Conservation (phyloP, 64 coral and sea anemone species). For the Stylophora pistillata region DNA sequence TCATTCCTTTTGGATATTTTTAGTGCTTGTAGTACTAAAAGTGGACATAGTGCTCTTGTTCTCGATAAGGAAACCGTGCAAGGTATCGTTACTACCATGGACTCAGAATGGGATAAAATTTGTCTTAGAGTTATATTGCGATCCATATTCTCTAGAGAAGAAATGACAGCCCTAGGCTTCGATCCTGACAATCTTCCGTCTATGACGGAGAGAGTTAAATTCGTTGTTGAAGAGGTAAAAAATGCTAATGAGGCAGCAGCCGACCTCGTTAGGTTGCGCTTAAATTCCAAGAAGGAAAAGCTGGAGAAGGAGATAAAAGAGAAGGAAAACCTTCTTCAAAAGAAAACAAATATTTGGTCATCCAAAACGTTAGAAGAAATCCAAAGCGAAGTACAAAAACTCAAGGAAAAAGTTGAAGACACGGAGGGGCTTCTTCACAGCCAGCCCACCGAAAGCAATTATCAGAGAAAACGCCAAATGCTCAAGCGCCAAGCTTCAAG, state of each 20-base stretch:
- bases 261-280: conserved; percentile 33
- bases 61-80: conserved; percentile 59
- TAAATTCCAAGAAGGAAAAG: conserved; percentile 37
- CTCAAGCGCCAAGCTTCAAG: conserved; percentile 53
- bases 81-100: conserved; percentile 58
- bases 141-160: conserved; percentile 49
- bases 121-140: conserved; percentile 50
- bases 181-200: conserved; percentile 54
- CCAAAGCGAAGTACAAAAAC: not conserved
- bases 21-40: conserved; percentile 42
- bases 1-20: conserved; percentile 37
- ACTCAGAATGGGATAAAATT: conserved; percentile 43
- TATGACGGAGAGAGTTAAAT: conserved; percentile 32
- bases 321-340: conserved; percentile 31
- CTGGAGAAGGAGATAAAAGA: conserved; percentile 35
- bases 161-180: conserved; percentile 26
- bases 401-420: conserved; percentile 33
- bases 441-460: conserved; percentile 6
- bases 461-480: conserved; percentile 55
- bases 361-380: conserved; percentile 13
- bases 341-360: conserved; percentile 30
- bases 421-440: conserved; percentile 12
- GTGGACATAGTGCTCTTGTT: conserved; percentile 12
- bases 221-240: conserved; percentile 40
- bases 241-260: conserved; percentile 34